These are phyloP conservation scores for Apotomis betuletana DNA, from an alignment of 2,888 invertebrate genomes.

Conservation along the genomic window DNA sequence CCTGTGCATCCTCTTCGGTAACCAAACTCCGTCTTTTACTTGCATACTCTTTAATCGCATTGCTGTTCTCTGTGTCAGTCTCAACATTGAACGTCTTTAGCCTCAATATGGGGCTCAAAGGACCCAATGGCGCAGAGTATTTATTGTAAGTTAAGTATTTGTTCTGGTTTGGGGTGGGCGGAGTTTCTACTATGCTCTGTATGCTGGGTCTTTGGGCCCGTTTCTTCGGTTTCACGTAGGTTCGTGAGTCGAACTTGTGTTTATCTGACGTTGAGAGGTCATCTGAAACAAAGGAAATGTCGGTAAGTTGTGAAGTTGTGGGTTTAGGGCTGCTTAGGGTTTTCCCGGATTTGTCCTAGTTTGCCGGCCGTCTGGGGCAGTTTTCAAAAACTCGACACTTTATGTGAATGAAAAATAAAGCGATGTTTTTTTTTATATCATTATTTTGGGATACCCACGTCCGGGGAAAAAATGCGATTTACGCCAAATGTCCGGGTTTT, in stretches of 20 bases:
- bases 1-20: constrained; percentile 76
- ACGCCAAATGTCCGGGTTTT: no score
- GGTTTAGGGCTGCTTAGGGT: no score
- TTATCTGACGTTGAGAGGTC: constrained; percentile 70
- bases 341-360: no score
- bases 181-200: constrained; percentile 78
- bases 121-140: constrained; percentile 69
- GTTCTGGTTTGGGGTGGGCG: constrained; percentile 61
- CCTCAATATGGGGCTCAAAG: constrained; percentile 70
- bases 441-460: no score
- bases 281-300: constrained; percentile 57
- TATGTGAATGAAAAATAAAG: no score
- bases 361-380: no score
- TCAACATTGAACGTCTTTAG: constrained; percentile 78
- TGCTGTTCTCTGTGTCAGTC: constrained; percentile 70
- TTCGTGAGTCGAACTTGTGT: constrained; percentile 86
- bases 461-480: no score
- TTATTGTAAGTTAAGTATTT: constrained; percentile 78
- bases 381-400: no score
- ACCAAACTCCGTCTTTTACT: constrained; percentile 70
- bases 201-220: constrained; percentile 84
- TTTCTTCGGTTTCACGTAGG: constrained; percentile 87
- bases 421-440: no score
- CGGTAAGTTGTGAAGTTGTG: no score
- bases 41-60: constrained; percentile 67